Conservation (phyloP, 1,140 invertebrate genomes). For the Batillaria attramentaria region DNA sequence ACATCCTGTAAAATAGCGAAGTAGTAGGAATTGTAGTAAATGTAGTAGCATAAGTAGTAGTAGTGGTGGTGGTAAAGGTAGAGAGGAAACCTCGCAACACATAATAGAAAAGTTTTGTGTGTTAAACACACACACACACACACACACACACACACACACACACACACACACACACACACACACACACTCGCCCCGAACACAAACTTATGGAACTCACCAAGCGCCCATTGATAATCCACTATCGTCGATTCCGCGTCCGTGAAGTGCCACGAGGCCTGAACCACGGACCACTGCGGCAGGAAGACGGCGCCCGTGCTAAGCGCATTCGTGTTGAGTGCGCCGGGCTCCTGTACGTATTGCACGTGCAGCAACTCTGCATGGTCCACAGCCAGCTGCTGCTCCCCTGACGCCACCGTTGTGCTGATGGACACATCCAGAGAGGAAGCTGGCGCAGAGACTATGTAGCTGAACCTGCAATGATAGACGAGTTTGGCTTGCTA, state of each 20-base stretch:
- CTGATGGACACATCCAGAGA: slow-evolving; percentile 34
- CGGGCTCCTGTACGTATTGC: slow-evolving; percentile 23
- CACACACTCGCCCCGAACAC: too few species aligned
- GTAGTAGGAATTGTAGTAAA: too few species aligned
- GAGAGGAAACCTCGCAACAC: too few species aligned
- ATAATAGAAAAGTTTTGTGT: too few species aligned
- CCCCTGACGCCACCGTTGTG: slow-evolving; percentile 1
- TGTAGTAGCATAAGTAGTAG: too few species aligned
- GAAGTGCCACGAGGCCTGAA: slow-evolving; percentile 52
- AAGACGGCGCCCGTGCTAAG: slow-evolving; percentile 42
- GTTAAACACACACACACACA: too few species aligned
- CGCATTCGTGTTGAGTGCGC: slow-evolving; percentile 12
- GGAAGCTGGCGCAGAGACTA: slow-evolving; percentile 29
- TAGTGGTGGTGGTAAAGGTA: too few species aligned
- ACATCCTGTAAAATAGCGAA: too few species aligned
- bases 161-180: too few species aligned
- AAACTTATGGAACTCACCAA: slow-evolving; percentile 54
- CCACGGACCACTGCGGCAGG: slow-evolving; percentile 50
- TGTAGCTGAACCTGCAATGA: slow-evolving; percentile 36
- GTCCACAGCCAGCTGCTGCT: slow-evolving; percentile 36
- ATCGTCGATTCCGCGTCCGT: slow-evolving; percentile 46
- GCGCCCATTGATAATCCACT: slow-evolving; percentile 51
- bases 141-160: too few species aligned
- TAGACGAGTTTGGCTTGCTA: too few species aligned
- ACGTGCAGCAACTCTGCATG: slow-evolving; percentile 31